Evolutionary conservation across 2,888 invertebrate genomes (phyloP).

Genomic region (Stenichneumon culpator): DNA sequence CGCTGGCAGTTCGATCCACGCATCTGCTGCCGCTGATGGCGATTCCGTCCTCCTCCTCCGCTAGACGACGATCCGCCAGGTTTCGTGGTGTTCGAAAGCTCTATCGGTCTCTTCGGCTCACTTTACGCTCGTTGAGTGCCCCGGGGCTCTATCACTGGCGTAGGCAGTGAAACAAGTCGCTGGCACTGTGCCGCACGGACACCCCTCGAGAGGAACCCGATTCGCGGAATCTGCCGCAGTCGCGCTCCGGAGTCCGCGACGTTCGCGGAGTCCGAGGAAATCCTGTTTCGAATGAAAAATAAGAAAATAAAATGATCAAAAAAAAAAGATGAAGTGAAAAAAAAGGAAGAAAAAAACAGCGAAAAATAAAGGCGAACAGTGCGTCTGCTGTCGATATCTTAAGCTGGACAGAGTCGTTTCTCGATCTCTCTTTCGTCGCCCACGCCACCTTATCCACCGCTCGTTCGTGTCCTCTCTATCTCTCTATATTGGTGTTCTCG

Average conservation of each 20-base stretch:
- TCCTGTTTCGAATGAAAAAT: conserved; percentile 62
- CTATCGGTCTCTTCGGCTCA: conserved; percentile 68
- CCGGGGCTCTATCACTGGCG: conserved; percentile 76
- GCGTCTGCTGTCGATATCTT: conserved; percentile 60
- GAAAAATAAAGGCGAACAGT: conserved; percentile 28
- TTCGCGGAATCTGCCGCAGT: not conserved
- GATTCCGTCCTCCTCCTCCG: conserved; percentile 50
- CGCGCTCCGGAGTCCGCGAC: not conserved
- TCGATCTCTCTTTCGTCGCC: conserved; percentile 54
- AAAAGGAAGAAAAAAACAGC: not conserved
- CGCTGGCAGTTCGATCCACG: conserved; percentile 62
- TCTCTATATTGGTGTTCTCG: conserved; percentile 37
- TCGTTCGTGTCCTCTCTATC: conserved; percentile 34
- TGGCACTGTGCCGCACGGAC: not conserved
- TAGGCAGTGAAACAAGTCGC: conserved; percentile 74
- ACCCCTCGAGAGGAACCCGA: conserved; percentile 11
- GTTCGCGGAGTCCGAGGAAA: conserved; percentile 35
- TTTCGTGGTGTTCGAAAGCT: conserved; percentile 34
- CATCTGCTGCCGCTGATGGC: conserved; percentile 72
- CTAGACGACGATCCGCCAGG: conserved; percentile 57
- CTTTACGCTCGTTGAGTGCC: conserved; percentile 74
- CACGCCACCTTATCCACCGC: conserved; percentile 42
- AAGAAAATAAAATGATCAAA: not conserved
- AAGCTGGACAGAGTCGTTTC: conserved; percentile 43
- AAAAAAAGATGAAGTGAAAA: not conserved